These are phyloP conservation scores for Talpa occidentalis DNA, from an alignment of 2,113 vertebrate genomes.

Conservation along the genomic window DNA sequence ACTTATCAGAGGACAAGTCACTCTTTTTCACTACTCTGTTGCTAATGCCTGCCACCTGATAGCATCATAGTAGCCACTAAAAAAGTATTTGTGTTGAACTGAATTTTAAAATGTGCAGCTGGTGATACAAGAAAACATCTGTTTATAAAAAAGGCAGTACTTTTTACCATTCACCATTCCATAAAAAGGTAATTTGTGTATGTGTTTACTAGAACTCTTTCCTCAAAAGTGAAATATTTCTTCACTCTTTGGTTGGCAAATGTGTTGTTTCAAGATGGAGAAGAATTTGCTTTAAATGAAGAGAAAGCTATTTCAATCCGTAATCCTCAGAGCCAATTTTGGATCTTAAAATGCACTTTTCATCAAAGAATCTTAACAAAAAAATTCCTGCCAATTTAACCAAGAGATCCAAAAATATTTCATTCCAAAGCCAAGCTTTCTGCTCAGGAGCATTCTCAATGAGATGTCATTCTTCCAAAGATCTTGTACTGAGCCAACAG, in stretches of 20 bases:
- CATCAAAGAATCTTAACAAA: conserved; percentile 80
- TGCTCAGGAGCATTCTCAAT: conserved; percentile 57
- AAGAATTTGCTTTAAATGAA: conserved; percentile 72
- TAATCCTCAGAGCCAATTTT: conserved; percentile 76
- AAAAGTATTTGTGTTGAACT: conserved; percentile 33
- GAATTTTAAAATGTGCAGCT: conserved; percentile 78
- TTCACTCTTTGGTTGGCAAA: conserved; percentile 63
- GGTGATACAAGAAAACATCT: conserved; percentile 76
- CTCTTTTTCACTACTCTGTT: not conserved
- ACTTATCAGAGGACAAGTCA: not conserved
- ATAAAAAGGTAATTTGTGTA: conserved; percentile 75
- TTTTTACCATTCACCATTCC: conserved; percentile 53
- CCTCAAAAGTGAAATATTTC: conserved; percentile 79
- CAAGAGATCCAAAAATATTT: conserved; percentile 74
- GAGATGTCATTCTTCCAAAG: conserved; percentile 57
- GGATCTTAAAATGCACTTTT: conserved; percentile 72
- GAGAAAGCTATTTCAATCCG: conserved; percentile 69
- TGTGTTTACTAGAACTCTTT: conserved; percentile 78
- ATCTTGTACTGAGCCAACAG: not conserved
- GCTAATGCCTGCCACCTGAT: not conserved
- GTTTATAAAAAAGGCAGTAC: conserved; percentile 6
- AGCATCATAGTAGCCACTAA: conserved; percentile 31
- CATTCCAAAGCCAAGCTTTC: conserved; percentile 63
- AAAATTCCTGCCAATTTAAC: conserved; percentile 69
- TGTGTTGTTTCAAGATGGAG: conserved; percentile 72